Percentiles rank a stretch among this genome's conserved stretches.
phyloP scores from a whole-genome alignment of 2,797 vertebrate genomes.

The Channallabes apus region DNA sequence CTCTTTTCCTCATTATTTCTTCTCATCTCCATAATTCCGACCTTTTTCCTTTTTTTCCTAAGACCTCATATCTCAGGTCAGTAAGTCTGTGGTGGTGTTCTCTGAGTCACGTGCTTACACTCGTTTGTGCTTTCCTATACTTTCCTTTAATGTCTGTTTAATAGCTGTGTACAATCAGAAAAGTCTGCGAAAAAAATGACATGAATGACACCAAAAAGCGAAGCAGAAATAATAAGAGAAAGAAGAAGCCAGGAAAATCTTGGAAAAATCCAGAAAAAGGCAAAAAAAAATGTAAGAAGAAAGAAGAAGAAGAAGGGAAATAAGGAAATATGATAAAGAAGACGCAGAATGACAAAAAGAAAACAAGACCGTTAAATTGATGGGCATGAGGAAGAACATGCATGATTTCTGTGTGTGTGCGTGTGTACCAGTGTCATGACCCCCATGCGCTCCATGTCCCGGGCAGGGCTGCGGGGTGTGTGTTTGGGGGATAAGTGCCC shows the following conservation, averaged over 20 bases:
- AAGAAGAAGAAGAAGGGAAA: neutral
- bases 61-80: too few species aligned
- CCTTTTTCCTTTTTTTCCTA: too few species aligned
- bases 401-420: neutral
- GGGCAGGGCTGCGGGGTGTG: constrained; percentile 89
- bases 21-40: too few species aligned
- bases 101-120: too few species aligned
- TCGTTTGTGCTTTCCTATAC: neutral
- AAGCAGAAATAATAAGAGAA: neutral
- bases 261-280: neutral
- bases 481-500: constrained; percentile 97
- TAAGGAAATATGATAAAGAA: neutral
- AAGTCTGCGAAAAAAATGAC: neutral
- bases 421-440: constrained; percentile 90
- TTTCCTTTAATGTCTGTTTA: neutral
- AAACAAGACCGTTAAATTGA: neutral
- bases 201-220: neutral
- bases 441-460: constrained; percentile 98
- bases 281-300: neutral
- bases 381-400: neutral
- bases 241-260: neutral
- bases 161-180: neutral
- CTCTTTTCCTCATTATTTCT: too few species aligned
- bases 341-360: neutral
- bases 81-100: too few species aligned